Evolutionary conservation across 2,888 invertebrate genomes (phyloP).

Genomic region (Noctua fimbriata): DNA sequence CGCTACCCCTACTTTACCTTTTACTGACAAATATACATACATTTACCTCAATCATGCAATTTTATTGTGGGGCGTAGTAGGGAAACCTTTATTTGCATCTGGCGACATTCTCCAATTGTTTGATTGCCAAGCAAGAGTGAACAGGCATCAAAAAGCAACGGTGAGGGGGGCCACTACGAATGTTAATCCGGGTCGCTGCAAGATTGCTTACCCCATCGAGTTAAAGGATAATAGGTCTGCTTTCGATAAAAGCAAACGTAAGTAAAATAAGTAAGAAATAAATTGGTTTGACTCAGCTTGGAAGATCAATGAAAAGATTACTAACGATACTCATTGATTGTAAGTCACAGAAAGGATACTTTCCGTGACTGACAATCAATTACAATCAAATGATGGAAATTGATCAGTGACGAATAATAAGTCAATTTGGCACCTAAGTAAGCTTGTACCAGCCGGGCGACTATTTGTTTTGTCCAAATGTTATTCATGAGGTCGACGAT

Average conservation of each 20-base stretch:
- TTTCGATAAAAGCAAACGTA: neutral
- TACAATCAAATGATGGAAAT: neutral
- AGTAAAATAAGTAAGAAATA: neutral
- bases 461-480: neutral
- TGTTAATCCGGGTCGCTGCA: neutral
- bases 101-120: neutral
- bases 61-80: conserved; percentile 7
- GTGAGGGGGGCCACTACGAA: neutral
- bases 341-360: too few relatives aligned
- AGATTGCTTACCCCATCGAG: neutral
- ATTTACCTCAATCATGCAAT: conserved; percentile 12
- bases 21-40: neutral
- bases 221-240: neutral
- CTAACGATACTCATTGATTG: too few relatives aligned
- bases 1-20: neutral
- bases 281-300: neutral
- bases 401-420: neutral
- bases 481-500: conserved; percentile 4
- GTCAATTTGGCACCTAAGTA: neutral
- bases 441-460: neutral
- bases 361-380: neutral
- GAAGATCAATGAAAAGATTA: neutral
- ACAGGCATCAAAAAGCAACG: too few relatives aligned
- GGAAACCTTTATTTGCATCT: conserved; percentile 31
- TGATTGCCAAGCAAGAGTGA: too few relatives aligned